Base-by-base conservation (phyloP, 2,888 invertebrate genomes). In the Resseliella maxima region DNA sequence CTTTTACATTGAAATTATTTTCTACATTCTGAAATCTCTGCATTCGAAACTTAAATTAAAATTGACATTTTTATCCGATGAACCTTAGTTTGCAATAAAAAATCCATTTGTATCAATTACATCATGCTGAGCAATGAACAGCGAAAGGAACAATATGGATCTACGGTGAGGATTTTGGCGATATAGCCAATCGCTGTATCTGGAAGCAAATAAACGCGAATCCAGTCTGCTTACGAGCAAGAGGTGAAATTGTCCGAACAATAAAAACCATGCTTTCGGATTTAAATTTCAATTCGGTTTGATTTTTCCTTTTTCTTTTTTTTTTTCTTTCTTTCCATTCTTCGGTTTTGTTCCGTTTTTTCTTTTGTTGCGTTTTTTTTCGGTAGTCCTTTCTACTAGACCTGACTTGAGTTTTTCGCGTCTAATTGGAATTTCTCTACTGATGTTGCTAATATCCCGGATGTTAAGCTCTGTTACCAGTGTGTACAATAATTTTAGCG, bases 31-130 rank as follows among this genome's bases (percentile, higher is more conserved):
- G 21, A 18, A 59, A 24, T 59, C 59, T 0, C 5, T 72, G 18
- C 24, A 59, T 27, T 59, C 31, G n/a, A 31, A 72, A 72, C 31
- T 72, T 72, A 72, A 72, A 72, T 72, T 72, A 72, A 72, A 72
- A 72, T 72, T 72, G 72, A 72, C 31, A 72, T 31, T 72, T 72
- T 72, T 72, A 72, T 72, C 72, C 72, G 31, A 31, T 72, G 72
- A 72, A 31, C 72, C 72, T 27, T 27, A 10, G 27, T 31, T 72
- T 35, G 72, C 72, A 72, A 72, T 27, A 72, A 72, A 72, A 72
- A 72, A 2, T 0, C 35, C 72, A 72, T 72, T 72, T 72, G 72
- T 72, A 31, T 72, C 72, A 72, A 72, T 72, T 72, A 72, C 31
- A 72, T 72, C 72, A n/a, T 31, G 35, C 72, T 72, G 72, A 72